Percentiles rank a stretch among this genome's conserved stretches.
phyloP scores from a whole-genome alignment of 2,797 vertebrate species.

The Hippoglossus hippoglossus region DNA sequence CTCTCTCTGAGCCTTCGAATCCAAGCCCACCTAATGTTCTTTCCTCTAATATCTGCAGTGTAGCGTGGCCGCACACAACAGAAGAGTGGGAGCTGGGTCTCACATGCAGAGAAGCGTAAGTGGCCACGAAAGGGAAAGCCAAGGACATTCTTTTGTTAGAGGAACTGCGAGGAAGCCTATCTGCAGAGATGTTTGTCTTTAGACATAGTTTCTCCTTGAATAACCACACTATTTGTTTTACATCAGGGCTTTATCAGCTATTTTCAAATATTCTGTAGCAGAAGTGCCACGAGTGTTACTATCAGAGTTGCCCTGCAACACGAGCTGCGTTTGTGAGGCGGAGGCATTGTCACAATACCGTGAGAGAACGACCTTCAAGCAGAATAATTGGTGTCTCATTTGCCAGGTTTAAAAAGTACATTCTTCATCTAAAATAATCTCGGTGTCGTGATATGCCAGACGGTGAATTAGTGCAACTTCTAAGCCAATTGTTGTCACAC shows the following conservation, averaged over 20 bases:
- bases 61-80: slow-evolving; percentile 51
- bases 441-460: slow-evolving; percentile 1
- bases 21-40: slow-evolving; percentile 40
- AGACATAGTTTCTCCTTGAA: slow-evolving; percentile 48
- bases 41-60: slow-evolving; percentile 57
- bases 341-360: slow-evolving; percentile 42
- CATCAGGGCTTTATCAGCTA: slow-evolving; percentile 38
- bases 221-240: slow-evolving; percentile 26
- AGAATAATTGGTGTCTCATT: slow-evolving; percentile 45
- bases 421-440: slow-evolving; percentile 31
- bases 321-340: slow-evolving; percentile 27
- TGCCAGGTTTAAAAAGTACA: slow-evolving; percentile 47
- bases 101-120: slow-evolving; percentile 51
- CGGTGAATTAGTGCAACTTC: slow-evolving; percentile 5
- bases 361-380: slow-evolving; percentile 53
- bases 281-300: slow-evolving; percentile 30
- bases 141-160: slow-evolving; percentile 64
- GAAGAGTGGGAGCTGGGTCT: slow-evolving; percentile 60
- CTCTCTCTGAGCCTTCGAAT: slow-evolving; percentile 26
- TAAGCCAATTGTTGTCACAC: slow-evolving; percentile 7
- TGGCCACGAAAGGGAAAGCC: slow-evolving; percentile 51
- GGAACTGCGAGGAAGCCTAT: slow-evolving; percentile 29
- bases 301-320: slow-evolving; percentile 34
- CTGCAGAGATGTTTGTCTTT: slow-evolving; percentile 44
- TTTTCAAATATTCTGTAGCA: slow-evolving; percentile 29